These are phyloP conservation scores for Plebejus argus DNA, from an alignment of 2,888 invertebrate genomes.

Conservation along the genomic window DNA sequence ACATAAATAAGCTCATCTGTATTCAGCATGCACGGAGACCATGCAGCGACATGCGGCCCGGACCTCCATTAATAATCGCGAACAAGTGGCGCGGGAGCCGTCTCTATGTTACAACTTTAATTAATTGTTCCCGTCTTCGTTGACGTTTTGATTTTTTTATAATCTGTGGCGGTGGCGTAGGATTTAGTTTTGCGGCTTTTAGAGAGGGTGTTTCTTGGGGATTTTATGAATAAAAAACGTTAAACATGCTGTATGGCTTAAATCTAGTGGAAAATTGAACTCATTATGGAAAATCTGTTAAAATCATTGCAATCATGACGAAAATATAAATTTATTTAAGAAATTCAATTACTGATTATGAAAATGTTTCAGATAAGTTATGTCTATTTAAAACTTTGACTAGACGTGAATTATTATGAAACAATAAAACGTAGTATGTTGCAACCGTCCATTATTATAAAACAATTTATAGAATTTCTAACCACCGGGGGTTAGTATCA, in stretches of 20 bases:
- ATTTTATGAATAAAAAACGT: too few species aligned
- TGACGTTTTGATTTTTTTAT: slow-evolving; percentile 36
- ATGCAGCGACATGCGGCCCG: slow-evolving; percentile 77
- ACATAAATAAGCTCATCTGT: slow-evolving; percentile 78
- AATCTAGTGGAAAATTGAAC: too few species aligned
- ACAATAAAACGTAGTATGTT: slow-evolving; percentile 11
- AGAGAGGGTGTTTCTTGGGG: too few species aligned
- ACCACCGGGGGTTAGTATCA: slow-evolving; percentile 42
- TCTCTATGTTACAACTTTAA: slow-evolving; percentile 58
- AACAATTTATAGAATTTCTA: slow-evolving; percentile 41
- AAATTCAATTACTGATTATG: background rate
- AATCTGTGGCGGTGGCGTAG: background rate
- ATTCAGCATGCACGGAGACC: slow-evolving; percentile 72
- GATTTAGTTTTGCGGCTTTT: background rate
- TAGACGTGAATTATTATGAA: background rate
- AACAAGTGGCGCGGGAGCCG: slow-evolving; percentile 66
- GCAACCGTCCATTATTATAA: slow-evolving; percentile 36
- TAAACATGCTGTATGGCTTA: too few species aligned
- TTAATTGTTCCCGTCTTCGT: slow-evolving; percentile 38
- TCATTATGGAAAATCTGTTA: too few species aligned
- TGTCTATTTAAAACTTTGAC: background rate
- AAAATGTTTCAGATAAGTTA: background rate
- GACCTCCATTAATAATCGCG: slow-evolving; percentile 77
- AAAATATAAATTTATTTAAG: too few species aligned
- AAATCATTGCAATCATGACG: too few species aligned